Conservation (phyloP, 1,140 invertebrate genomes). For the Diorhabda elongata region DNA sequence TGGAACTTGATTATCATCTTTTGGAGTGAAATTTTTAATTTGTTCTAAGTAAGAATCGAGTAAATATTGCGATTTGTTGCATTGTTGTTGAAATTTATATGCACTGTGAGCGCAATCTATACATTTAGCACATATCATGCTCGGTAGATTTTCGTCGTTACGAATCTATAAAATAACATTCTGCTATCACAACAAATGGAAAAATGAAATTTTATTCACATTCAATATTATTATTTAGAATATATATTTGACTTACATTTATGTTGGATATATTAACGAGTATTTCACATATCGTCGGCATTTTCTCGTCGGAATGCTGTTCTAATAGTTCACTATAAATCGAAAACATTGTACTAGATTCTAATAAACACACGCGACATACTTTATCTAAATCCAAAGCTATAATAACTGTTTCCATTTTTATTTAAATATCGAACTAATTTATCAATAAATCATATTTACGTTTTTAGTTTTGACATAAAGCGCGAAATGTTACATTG, state of each 20-base stretch:
- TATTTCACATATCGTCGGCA: conserved; percentile 28
- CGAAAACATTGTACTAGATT: conserved; percentile 30
- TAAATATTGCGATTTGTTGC: conserved; percentile 32
- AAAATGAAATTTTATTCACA: not conserved
- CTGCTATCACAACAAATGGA: not conserved
- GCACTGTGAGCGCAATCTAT: conserved; percentile 29
- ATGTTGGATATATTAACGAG: conserved; percentile 31
- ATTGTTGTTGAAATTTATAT: conserved; percentile 36
- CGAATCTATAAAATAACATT: conserved; percentile 26
- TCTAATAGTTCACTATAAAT: conserved; percentile 32
- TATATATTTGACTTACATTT: conserved; percentile 14
- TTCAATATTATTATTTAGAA: too few relatives aligned
- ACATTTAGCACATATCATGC: conserved; percentile 33
- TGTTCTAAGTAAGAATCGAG: conserved; percentile 30
- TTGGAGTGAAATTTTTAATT: conserved; percentile 10
- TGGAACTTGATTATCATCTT: conserved; percentile 1
- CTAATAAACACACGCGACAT: conserved; percentile 29
- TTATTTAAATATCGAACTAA: not conserved
- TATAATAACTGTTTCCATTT: conserved; percentile 15
- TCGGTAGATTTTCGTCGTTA: conserved; percentile 31
- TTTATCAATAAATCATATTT: too few relatives aligned
- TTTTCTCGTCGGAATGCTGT: conserved; percentile 22
- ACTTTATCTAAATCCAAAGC: conserved; percentile 28
- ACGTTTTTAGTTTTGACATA: too few relatives aligned
- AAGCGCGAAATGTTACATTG: too few relatives aligned